Conservation (phyloP, 2,797 vertebrate species). For the Onychomys torridus region DNA sequence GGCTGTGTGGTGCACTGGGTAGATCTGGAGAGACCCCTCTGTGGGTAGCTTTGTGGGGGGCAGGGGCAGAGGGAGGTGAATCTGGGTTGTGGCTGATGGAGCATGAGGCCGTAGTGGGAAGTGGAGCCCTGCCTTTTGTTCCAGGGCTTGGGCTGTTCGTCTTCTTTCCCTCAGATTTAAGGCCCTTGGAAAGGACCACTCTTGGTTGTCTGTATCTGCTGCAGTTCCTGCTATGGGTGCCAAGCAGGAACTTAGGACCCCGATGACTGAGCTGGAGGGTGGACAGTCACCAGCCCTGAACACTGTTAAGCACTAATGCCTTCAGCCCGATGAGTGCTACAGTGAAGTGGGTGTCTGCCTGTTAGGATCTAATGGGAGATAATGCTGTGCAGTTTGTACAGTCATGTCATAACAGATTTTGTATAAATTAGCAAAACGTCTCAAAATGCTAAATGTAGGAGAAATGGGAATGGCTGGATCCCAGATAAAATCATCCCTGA, state of each 20-base stretch:
- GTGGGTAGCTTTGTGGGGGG: fast-evolving
- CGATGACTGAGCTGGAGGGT: fast-evolving
- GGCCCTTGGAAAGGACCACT: not conserved
- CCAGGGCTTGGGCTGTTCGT: fast-evolving
- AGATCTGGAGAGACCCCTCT: fast-evolving
- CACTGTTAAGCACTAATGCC: fast-evolving
- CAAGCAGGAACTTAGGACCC: not conserved
- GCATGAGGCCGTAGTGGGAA: fast-evolving
- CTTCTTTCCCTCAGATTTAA: not conserved
- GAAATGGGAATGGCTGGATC: not conserved
- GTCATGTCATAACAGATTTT: not conserved
- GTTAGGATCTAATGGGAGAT: not conserved
- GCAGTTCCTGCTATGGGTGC: not conserved
- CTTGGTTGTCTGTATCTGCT: not conserved
- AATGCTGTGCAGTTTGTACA: not conserved
- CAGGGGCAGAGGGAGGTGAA: fast-evolving
- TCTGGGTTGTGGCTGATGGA: fast-evolving
- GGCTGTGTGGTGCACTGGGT: not conserved
- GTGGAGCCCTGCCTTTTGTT: not conserved
- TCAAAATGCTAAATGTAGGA: not conserved
- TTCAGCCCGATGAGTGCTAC: not conserved
- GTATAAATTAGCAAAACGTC: not conserved
- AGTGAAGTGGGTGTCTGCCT: not conserved
- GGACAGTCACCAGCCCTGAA: fast-evolving
- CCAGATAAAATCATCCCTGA: not conserved